Conservation (phyloP, 2,797 vertebrate genomes). For the Enteromius mattozi region DNA sequence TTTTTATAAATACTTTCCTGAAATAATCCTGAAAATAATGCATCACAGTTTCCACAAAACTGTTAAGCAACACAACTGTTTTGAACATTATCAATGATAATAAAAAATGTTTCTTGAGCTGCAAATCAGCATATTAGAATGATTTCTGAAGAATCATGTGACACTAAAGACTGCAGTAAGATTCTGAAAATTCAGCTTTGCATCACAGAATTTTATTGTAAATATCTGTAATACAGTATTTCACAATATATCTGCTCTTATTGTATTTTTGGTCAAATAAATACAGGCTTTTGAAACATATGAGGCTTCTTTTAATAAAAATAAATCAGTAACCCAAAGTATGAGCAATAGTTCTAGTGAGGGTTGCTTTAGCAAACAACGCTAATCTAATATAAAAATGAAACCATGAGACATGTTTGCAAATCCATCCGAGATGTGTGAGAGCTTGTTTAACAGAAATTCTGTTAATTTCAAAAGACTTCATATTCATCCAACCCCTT, state of each 20-base stretch:
- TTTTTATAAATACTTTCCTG: neutral
- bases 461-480: constrained; percentile 58
- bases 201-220: neutral
- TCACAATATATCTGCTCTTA: neutral
- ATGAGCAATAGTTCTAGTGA: neutral
- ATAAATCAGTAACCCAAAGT: neutral
- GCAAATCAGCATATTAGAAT: neutral
- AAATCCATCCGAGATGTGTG: constrained; percentile 22
- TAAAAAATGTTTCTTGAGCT: neutral
- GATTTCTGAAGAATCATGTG: neutral
- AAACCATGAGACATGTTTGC: constrained; percentile 23
- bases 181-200: neutral
- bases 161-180: neutral
- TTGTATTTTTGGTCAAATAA: neutral
- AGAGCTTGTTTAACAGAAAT: constrained; percentile 55
- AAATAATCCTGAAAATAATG: neutral
- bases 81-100: neutral
- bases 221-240: neutral
- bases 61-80: no score
- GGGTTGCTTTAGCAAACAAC: neutral
- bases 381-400: neutral
- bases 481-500: constrained; percentile 62
- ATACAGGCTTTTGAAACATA: neutral
- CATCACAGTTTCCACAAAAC: neutral
- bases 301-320: neutral